Conservation (phyloP, 2,888 invertebrate species). For the Odontocolon sp. region DNA sequence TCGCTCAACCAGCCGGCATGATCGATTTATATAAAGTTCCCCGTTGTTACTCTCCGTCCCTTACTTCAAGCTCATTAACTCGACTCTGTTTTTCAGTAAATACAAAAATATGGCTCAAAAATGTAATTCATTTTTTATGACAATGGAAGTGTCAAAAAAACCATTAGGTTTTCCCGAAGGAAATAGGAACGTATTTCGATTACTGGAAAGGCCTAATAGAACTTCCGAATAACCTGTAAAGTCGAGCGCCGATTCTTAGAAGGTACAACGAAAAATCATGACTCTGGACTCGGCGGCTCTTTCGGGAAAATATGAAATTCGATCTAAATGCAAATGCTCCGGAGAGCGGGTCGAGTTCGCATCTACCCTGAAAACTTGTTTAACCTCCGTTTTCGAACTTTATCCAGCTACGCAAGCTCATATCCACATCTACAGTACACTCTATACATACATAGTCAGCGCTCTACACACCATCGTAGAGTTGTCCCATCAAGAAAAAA, state of each 20-base stretch:
- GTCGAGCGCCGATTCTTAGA: neutral
- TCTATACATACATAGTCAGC: neutral
- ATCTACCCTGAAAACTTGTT: constrained; percentile 55
- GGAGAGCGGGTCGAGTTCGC: neutral
- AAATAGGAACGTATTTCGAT: too few species aligned
- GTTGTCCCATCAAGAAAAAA: neutral
- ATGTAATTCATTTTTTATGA: too few species aligned
- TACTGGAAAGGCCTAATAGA: neutral
- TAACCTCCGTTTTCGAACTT: constrained; percentile 53
- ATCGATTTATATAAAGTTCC: too few species aligned
- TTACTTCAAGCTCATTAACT: too few species aligned
- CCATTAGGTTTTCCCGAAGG: too few species aligned
- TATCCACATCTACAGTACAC: neutral
- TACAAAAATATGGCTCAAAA: too few species aligned
- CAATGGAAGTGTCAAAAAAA: too few species aligned
- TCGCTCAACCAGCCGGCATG: too few species aligned
- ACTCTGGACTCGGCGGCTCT: constrained; percentile 20
- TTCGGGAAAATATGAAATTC: constrained; percentile 67
- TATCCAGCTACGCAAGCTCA: constrained; percentile 19
- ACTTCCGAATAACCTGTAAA: neutral
- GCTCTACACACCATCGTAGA: neutral
- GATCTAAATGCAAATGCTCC: constrained; percentile 74
- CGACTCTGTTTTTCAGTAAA: too few species aligned
- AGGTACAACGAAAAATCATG: constrained; percentile 55
- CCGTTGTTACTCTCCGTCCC: too few species aligned